Evolutionary conservation across 2,113 vertebrate genomes (phyloP).

Genomic region (Macquaria australasica): DNA sequence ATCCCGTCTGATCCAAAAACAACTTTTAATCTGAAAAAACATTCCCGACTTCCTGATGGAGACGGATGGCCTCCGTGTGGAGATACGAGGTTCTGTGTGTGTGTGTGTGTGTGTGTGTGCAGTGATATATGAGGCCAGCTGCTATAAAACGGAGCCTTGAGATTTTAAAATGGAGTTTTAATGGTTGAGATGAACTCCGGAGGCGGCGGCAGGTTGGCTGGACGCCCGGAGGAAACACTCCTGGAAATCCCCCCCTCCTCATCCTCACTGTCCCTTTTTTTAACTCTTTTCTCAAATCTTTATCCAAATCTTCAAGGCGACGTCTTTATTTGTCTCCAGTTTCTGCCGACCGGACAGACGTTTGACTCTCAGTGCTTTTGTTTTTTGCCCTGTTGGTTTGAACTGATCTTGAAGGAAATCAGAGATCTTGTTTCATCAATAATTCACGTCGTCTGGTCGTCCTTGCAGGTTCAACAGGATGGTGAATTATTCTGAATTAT

Average conservation of each 20-base stretch:
- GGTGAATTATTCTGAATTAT: not conserved
- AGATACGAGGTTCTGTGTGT: not conserved
- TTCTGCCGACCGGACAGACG: too few species aligned
- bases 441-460: not conserved
- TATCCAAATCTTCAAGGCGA: not conserved
- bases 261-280: not conserved
- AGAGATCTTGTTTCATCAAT: slow-evolving; percentile 22
- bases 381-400: not conserved
- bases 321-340: not conserved
- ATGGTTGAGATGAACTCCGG: slow-evolving; percentile 32
- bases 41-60: not conserved
- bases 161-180: slow-evolving; percentile 36
- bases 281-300: not conserved
- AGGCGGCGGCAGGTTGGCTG: not conserved
- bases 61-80: not conserved
- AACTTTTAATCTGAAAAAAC: not conserved
- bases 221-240: slow-evolving; percentile 8
- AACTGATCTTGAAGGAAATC: slow-evolving; percentile 16
- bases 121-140: not conserved
- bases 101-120: too few species aligned
- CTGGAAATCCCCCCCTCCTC: not conserved
- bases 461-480: not conserved
- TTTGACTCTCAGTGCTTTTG: not conserved
- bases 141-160: not conserved
- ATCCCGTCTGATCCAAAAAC: not conserved